Percentiles rank a stretch among this genome's conserved stretches.
Conservation (phyloP, 2,113 vertebrate species). For the Okapia johnstoni region DNA sequence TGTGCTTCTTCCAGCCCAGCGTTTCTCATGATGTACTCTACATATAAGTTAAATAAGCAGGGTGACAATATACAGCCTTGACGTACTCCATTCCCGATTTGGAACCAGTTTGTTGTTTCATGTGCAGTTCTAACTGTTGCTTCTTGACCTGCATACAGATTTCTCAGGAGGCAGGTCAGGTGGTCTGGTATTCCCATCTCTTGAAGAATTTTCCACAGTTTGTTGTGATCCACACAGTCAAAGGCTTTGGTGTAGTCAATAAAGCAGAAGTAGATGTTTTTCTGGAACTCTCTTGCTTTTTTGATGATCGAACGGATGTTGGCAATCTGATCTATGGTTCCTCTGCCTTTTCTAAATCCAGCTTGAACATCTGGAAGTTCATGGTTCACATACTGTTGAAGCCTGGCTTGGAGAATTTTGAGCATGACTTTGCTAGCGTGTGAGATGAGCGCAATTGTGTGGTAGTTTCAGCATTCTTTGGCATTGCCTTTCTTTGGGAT, state of each 20-base stretch:
- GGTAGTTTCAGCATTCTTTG: not conserved
- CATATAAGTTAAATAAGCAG: not conserved
- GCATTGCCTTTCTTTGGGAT: not conserved
- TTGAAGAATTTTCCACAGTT: not conserved
- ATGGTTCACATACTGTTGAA: not conserved
- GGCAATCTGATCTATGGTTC: not conserved
- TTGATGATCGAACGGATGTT: not conserved
- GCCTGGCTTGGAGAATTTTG: not conserved
- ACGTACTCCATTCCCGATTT: fast-evolving
- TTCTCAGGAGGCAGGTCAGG: not conserved
- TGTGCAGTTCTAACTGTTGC: not conserved
- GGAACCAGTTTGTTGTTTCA: not conserved
- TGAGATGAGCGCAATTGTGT: not conserved
- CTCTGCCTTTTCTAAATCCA: not conserved
- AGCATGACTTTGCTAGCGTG: fast-evolving
- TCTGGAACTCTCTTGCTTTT: not conserved
- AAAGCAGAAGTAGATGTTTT: not conserved
- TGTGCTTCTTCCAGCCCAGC: not conserved
- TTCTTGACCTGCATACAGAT: not conserved
- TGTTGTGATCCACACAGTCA: not conserved
- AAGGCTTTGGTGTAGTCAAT: not conserved
- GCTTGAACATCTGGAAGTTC: not conserved
- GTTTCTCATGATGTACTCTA: not conserved
- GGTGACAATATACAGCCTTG: not conserved
- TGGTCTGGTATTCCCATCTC: not conserved